A percentile compares a stretch with the other conserved stretches of the same genome.
phyloP scores from a whole-genome alignment of 2,888 invertebrate species.

The Drepanosiphum platanoidis region DNA sequence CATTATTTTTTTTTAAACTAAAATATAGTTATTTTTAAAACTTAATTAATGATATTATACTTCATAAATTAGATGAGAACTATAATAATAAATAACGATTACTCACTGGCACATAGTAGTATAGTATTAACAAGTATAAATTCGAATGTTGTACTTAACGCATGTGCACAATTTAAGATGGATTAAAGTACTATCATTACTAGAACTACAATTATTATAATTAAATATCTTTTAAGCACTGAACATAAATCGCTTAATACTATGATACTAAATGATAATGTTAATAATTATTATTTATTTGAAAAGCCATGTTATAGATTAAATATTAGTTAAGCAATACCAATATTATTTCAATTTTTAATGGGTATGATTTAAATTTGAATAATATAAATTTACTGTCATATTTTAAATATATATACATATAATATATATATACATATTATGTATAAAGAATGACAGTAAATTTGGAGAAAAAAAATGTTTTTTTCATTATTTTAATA shows the following conservation, averaged over 20 bases:
- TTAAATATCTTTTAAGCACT: not conserved
- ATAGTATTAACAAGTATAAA: not conserved
- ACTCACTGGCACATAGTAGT: not conserved
- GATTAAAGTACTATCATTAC: not conserved
- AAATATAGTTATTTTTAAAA: not conserved
- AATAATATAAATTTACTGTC: too few species aligned
- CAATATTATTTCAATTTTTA: not conserved
- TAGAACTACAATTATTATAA: not conserved
- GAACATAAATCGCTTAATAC: not conserved
- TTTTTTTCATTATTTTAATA: too few species aligned
- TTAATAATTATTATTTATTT: not conserved
- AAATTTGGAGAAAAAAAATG: too few species aligned
- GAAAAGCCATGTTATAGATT: not conserved
- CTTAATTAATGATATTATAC: not conserved
- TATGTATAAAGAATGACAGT: too few species aligned
- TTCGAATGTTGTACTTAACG: not conserved
- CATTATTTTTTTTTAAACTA: not conserved
- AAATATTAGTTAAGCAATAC: not conserved
- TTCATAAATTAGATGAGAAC: not conserved
- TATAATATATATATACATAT: too few species aligned
- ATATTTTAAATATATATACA: too few species aligned
- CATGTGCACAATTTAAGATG: not conserved
- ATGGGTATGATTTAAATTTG: too few species aligned
- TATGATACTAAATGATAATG: not conserved
- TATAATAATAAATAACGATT: not conserved